Evolutionary conservation across 2,888 invertebrate genomes (phyloP).

Genomic region (Prosopocoilus inquinatus): DNA sequence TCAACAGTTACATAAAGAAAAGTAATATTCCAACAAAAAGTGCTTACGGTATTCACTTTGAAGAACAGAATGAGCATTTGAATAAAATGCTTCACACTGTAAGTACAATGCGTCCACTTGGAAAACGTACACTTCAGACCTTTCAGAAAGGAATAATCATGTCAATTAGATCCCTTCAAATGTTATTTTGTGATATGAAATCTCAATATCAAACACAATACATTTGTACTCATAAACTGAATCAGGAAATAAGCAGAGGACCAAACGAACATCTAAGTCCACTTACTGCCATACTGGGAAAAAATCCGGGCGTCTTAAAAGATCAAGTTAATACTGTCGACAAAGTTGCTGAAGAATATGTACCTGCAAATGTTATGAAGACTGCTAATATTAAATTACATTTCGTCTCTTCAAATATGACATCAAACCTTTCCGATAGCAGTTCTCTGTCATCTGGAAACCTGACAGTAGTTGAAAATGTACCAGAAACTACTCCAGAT

Average conservation of each 20-base stretch:
- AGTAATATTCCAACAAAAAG: too few species aligned
- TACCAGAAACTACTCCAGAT: conserved; percentile 3
- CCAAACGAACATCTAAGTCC: conserved; percentile 7
- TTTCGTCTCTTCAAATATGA: background rate
- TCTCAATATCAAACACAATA: background rate
- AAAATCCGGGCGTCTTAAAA: conserved; percentile 7
- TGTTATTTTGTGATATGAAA: background rate
- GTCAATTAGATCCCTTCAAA: background rate
- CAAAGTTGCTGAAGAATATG: conserved; percentile 6
- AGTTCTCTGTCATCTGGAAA: too few species aligned
- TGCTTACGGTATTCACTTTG: too few species aligned
- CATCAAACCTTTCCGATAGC: too few species aligned
- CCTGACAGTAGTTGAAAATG: conserved; percentile 2
- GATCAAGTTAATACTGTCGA: conserved; percentile 1
- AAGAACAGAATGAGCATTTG: conserved; percentile 4
- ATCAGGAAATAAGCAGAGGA: background rate
- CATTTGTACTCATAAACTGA: background rate
- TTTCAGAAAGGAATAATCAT: background rate
- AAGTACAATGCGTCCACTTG: too few species aligned
- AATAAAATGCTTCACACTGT: too few species aligned
- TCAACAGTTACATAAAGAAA: conserved; percentile 6
- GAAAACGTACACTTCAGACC: background rate
- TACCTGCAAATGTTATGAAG: background rate
- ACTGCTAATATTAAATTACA: background rate
- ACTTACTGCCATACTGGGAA: conserved; percentile 2